A percentile compares a stretch with the other conserved stretches of the same genome.
Conservation (phyloP, 2,113 vertebrate species). For the Myotis brandtii region DNA sequence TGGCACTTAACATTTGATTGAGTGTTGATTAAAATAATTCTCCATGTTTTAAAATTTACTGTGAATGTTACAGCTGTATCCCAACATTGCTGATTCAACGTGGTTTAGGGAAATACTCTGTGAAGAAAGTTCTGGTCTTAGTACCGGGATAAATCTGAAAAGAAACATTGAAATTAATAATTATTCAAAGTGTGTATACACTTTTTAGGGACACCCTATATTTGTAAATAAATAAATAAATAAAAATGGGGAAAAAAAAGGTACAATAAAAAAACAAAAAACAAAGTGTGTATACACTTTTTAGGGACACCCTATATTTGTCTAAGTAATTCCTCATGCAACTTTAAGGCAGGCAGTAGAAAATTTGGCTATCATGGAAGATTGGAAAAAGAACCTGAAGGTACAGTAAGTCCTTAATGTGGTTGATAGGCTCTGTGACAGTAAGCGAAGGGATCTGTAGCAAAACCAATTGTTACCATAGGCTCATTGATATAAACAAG, state of each 20-base stretch:
- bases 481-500: not conserved
- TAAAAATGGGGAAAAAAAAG: no score
- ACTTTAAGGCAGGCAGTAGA: not conserved
- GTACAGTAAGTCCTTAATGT: not conserved
- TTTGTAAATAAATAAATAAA: no score
- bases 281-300: no score
- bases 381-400: not conserved
- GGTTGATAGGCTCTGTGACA: not conserved
- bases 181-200: no score
- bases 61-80: not conserved
- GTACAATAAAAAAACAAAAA: no score
- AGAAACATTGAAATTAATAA: no score
- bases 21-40: not conserved
- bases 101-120: not conserved
- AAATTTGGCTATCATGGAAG: not conserved
- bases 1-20: not conserved
- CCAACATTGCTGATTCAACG: conserved; percentile 16
- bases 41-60: conserved; percentile 1
- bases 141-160: not conserved
- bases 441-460: not conserved
- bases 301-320: not conserved
- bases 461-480: not conserved
- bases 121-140: conserved; percentile 31
- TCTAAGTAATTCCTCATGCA: conserved; percentile 17
- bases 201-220: not conserved